Evolutionary conservation across 2,888 invertebrate genomes (phyloP).

Genomic region (Beris chalybata): DNA sequence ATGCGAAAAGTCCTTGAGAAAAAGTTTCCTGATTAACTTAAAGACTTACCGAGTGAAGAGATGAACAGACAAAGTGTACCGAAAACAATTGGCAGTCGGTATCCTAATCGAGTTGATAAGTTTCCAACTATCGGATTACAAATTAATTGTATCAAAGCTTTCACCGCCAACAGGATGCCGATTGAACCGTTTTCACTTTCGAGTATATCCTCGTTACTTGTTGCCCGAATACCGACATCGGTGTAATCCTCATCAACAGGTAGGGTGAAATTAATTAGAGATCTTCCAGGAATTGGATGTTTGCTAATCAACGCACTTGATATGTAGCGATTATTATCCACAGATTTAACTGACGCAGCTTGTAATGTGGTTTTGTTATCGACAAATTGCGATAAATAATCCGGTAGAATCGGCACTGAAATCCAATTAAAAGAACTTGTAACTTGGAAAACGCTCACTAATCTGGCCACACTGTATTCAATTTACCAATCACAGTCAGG

Average conservation of each 20-base stretch:
- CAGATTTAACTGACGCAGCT: constrained; percentile 46
- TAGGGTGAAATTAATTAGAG: constrained; percentile 52
- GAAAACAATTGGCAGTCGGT: constrained; percentile 67
- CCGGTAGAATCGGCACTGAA: constrained; percentile 79
- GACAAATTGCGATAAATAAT: constrained; percentile 66
- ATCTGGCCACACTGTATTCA: constrained; percentile 22
- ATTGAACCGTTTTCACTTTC: constrained; percentile 68
- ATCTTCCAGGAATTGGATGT: constrained; percentile 55
- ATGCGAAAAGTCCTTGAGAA: background rate
- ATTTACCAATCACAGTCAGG: constrained; percentile 82
- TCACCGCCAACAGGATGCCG: constrained; percentile 71
- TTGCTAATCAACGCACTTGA: constrained; percentile 50
- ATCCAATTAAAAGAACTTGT: constrained; percentile 39
- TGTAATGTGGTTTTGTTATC: constrained; percentile 53
- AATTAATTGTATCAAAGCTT: constrained; percentile 77
- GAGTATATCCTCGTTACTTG: constrained; percentile 45
- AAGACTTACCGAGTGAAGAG: constrained; percentile 66
- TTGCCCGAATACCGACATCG: background rate
- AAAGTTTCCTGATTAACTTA: background rate
- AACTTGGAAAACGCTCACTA: constrained; percentile 25
- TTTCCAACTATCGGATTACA: constrained; percentile 76
- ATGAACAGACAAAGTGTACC: constrained; percentile 70
- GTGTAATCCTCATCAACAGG: constrained; percentile 8
- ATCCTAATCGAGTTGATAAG: constrained; percentile 67
- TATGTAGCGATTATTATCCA: constrained; percentile 43